Evolutionary conservation across 2,888 invertebrate genomes (phyloP).

Genomic region (Rotaria macrura): DNA sequence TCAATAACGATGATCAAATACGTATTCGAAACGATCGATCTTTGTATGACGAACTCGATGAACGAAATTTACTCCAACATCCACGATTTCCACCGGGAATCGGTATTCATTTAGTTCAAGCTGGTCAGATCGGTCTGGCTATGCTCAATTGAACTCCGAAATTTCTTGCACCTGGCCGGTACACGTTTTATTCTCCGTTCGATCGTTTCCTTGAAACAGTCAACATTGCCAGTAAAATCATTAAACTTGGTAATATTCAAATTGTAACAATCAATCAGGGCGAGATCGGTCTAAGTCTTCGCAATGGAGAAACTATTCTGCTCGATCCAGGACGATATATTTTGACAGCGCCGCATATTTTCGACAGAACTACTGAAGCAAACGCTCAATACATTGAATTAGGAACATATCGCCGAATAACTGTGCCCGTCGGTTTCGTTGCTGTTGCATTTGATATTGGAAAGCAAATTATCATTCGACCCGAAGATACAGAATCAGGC

Average conservation of each 20-base stretch:
- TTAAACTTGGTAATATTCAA: not conserved
- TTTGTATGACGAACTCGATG: not conserved
- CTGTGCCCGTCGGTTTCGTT: not conserved
- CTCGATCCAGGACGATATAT: slow-evolving; percentile 2
- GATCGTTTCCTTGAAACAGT: not conserved
- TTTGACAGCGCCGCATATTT: not conserved
- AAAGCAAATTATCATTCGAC: not conserved
- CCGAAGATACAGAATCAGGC: not conserved
- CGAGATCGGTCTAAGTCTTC: not conserved
- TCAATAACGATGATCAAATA: not conserved
- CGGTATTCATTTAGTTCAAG: not conserved
- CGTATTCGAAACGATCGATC: not conserved
- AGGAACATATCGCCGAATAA: not conserved
- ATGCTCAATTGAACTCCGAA: not conserved
- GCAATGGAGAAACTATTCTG: not conserved
- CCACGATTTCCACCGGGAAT: not conserved
- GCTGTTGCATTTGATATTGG: not conserved
- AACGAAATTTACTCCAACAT: not conserved
- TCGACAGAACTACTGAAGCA: not conserved
- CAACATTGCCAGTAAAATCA: not conserved
- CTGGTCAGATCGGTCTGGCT: not conserved
- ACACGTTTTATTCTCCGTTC: not conserved
- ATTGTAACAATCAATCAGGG: not conserved
- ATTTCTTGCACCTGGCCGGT: not conserved
- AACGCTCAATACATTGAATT: not conserved